A percentile compares a stretch with the other conserved stretches of the same genome.
These are phyloP conservation scores for Choristoneura fumiferana DNA, from an alignment of 1,140 invertebrate genomes.

Conservation along the genomic window DNA sequence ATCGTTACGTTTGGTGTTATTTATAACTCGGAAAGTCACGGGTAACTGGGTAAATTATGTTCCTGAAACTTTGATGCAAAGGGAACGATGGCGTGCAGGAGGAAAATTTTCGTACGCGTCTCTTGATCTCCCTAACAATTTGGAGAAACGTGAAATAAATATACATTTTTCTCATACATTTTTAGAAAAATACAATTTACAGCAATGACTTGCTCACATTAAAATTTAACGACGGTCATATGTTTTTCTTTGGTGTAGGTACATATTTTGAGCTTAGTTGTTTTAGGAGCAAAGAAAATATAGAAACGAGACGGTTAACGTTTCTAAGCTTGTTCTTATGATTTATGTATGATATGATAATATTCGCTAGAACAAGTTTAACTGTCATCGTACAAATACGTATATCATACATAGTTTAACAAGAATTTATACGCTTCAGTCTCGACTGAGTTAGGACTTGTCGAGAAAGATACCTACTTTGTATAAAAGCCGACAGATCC, in stretches of 20 bases:
- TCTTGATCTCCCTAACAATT: neutral
- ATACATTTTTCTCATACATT: neutral
- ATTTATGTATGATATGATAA: conserved; percentile 10
- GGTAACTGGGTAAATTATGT: conserved; percentile 18
- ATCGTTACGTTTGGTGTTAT: conserved; percentile 17
- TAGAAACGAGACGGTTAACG: no score
- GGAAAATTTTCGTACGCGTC: conserved; percentile 25
- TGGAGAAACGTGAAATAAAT: neutral
- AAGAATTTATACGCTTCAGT: no score
- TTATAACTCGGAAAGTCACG: conserved; percentile 26
- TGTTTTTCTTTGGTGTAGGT: neutral
- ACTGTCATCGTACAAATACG: neutral
- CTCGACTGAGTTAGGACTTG: no score
- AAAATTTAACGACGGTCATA: neutral
- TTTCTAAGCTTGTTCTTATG: neutral
- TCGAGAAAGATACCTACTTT: no score
- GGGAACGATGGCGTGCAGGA: conserved; percentile 17
- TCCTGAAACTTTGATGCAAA: conserved; percentile 27
- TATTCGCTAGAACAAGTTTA: conserved; percentile 1
- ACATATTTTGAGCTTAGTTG: neutral
- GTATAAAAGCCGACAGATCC: no score
- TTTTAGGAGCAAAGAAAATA: conserved; percentile 7
- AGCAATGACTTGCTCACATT: no score
- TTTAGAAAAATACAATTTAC: neutral
- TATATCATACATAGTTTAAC: no score